Base-by-base conservation (phyloP, 2,797 vertebrate species). In the Amniataba percoides region DNA sequence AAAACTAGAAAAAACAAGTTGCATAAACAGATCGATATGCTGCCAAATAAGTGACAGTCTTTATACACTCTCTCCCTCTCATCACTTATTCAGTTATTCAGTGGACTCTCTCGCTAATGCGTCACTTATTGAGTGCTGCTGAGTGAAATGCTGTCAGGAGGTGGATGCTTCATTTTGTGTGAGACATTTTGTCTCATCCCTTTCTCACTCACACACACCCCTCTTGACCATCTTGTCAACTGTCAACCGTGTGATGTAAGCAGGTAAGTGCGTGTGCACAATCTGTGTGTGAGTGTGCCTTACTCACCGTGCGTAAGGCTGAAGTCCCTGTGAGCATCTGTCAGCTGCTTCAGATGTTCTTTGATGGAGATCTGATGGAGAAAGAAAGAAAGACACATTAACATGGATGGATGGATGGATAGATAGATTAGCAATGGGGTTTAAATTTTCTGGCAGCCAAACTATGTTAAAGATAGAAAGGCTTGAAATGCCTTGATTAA, bases 321-420 rank as follows among this genome's bases (percentile, higher is more conserved):
- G 85, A 98, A 97, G 90, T 99, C 97, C 77, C 95, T 95, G 80
- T 98, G 96, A 89, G 97, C 97, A 67, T 98, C 97, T 0, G 96
- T 96, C 92, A 99, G 94, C 87, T 98, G 97, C 87, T 96, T 96
- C 86, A 99, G 94, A 80, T 97, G 97, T 59, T 98, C 97, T 72
- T 95, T 96, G 83, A 98, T 92, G 1, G 96, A 96, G 73, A 97
- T 93, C 98, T 99, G 93, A 82, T 0, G 1, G 27, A 60, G 42
- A 53, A 45, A 67, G 39, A 62, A 34, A 27, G 5, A 61, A 18
- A 65, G 7, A 59, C 60, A 65, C 1, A 11, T 60, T 68, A 1
- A 67, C 31, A 56, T 14, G 36, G 71, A 71, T 4, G n/a, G 48
- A 71, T 27, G 27, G 61, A 59, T 11, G 14, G 56, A 63, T 3